Conservation (phyloP, 2,113 vertebrate species). For the Eidolon helvum region DNA sequence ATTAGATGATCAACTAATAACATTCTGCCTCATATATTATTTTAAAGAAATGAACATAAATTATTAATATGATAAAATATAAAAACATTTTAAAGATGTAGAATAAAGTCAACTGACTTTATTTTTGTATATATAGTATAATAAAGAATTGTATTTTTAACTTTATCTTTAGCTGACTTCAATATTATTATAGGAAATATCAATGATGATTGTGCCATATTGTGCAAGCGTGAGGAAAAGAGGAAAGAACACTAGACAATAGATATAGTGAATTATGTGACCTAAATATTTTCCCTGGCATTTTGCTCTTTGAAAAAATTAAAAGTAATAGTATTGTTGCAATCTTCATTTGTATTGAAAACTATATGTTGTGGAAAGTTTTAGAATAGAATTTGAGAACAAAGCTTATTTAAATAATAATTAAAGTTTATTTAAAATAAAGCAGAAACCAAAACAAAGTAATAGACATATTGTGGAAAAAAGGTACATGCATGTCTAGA, state of each 20-base stretch:
- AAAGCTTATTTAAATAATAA: background rate
- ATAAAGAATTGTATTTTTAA: background rate
- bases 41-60: background rate
- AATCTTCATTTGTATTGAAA: background rate
- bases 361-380: background rate
- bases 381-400: background rate
- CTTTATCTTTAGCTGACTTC: background rate
- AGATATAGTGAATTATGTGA: background rate
- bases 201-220: background rate
- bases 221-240: background rate
- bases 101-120: background rate
- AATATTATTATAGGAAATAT: background rate
- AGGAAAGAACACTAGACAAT: background rate
- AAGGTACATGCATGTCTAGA: background rate
- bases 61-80: background rate
- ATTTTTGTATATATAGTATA: background rate
- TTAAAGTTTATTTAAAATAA: background rate
- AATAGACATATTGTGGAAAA: background rate
- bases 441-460: background rate
- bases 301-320: background rate
- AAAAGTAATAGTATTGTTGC: background rate
- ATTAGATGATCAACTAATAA: background rate
- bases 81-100: background rate
- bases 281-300: background rate
- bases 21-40: background rate